phyloP scores from a whole-genome alignment of 1,140 invertebrate genomes.

The Drosophila littoralis region DNA sequence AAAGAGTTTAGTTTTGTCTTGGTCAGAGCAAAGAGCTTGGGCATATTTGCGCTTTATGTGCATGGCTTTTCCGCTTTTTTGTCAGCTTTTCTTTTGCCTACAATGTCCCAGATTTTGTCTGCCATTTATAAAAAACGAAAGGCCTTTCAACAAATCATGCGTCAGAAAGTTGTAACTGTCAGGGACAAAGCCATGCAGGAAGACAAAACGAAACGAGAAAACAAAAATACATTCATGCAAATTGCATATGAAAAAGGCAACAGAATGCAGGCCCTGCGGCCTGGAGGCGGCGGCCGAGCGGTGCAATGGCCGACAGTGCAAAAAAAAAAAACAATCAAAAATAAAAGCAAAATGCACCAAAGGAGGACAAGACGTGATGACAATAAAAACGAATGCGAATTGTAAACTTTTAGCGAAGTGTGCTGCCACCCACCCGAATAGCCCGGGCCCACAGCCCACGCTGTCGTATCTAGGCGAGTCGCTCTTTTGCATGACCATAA shows the following conservation, averaged over 20 bases:
- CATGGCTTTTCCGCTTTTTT: conserved; percentile 31
- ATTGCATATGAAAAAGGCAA: conserved; percentile 65
- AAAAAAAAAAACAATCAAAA: conserved; percentile 36
- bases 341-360: conserved; percentile 49
- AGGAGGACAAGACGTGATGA: conserved; percentile 69
- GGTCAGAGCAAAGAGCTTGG: conserved; percentile 42
- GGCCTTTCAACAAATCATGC: conserved; percentile 81
- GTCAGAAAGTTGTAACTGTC: conserved; percentile 81
- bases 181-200: conserved; percentile 60
- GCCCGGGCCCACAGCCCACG: conserved; percentile 50
- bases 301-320: conserved; percentile 59
- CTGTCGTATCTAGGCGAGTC: conserved; percentile 56
- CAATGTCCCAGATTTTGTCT: conserved; percentile 55
- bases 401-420: conserved; percentile 78
- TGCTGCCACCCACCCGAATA: conserved; percentile 27
- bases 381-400: conserved; percentile 80
- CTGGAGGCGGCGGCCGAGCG: conserved; percentile 17
- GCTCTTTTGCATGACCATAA: conserved; percentile 62
- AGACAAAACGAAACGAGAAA: conserved; percentile 44
- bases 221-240: conserved; percentile 41
- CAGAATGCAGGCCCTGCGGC: conserved; percentile 7
- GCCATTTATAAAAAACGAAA: conserved; percentile 67
- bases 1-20: conserved; percentile 23
- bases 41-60: not conserved
- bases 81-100: conserved; percentile 42